Percentiles rank a stretch among this genome's conserved stretches.
phyloP scores from a whole-genome alignment of 2,888 invertebrate genomes.

The Eristalinus sepulchralis region DNA sequence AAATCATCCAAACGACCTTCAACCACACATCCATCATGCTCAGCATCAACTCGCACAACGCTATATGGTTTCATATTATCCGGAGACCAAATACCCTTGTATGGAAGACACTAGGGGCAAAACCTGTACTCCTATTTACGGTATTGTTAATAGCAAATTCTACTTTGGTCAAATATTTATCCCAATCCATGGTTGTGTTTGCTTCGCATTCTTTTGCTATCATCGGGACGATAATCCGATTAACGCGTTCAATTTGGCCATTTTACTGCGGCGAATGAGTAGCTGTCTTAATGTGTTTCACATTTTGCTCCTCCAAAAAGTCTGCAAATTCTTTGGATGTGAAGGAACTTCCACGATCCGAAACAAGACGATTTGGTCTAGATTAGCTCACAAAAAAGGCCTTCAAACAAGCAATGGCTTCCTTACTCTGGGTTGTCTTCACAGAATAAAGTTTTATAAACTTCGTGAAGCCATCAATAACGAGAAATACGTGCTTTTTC shows the following conservation, averaged over 20 bases:
- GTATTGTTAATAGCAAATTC: conserved; percentile 43
- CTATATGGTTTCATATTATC: conserved; percentile 8
- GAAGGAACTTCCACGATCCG: conserved; percentile 78
- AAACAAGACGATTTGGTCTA: conserved; percentile 74
- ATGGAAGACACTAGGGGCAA: not conserved
- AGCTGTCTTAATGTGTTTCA: conserved; percentile 17
- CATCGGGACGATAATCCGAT: conserved; percentile 33
- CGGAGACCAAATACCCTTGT: conserved; percentile 10
- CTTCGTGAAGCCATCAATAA: no score
- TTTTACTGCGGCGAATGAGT: conserved; percentile 13
- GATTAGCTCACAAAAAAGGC: conserved; percentile 30
- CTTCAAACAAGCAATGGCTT: no score
- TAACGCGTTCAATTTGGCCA: conserved; percentile 37
- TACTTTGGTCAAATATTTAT: conserved; percentile 73
- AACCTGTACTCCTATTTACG: no score
- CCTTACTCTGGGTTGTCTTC: no score
- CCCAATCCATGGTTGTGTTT: no score
- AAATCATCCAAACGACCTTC: not conserved
- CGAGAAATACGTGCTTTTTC: no score
- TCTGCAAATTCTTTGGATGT: conserved; percentile 75
- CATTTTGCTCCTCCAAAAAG: conserved; percentile 73
- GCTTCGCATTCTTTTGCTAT: not conserved
- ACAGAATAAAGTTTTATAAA: no score
- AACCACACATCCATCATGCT: not conserved
- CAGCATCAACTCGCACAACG: not conserved